Conservation (phyloP, 2,113 vertebrate genomes). For the Nothocercus nigrocapillus region DNA sequence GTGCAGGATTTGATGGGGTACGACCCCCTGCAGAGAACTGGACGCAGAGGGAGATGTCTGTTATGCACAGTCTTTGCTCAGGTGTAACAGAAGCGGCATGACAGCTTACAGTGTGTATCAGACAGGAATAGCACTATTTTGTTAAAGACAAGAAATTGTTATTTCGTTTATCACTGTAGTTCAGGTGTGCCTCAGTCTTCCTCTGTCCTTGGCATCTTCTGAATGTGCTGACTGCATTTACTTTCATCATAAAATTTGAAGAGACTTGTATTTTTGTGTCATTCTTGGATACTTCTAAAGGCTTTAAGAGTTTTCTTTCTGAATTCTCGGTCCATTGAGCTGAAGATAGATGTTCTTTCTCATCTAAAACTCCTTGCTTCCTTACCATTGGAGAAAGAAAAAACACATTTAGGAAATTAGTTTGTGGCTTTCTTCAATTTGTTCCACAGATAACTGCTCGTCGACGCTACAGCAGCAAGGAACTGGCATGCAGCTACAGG, state of each 20-base stretch:
- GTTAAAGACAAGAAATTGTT: conserved; percentile 1
- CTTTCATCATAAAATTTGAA: conserved; percentile 53
- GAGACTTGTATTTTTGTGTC: conserved; percentile 25
- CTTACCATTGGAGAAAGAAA: conserved; percentile 18
- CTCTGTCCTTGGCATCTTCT: conserved; percentile 15
- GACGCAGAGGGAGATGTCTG: not conserved
- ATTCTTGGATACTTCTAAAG: conserved; percentile 7
- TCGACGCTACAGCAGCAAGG: conserved; percentile 3
- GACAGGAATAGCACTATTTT: not conserved
- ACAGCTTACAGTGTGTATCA: not conserved
- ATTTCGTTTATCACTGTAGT: conserved; percentile 31
- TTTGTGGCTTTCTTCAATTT: conserved; percentile 50
- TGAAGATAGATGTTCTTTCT: conserved; percentile 50
- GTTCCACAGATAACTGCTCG: conserved; percentile 17
- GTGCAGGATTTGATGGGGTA: not conserved
- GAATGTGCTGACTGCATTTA: conserved; percentile 22
- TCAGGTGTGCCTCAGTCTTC: conserved; percentile 12
- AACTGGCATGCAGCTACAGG: not conserved
- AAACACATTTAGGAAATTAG: conserved; percentile 57
- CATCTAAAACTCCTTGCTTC: conserved; percentile 60
- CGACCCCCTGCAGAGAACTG: not conserved
- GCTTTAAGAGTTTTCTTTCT: conserved; percentile 38
- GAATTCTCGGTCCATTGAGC: conserved; percentile 57
- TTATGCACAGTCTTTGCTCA: conserved; percentile 34
- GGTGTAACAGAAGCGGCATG: not conserved